These are phyloP conservation scores for Gonatopus flavifemur DNA, from an alignment of 1,140 invertebrate genomes.

Conservation along the genomic window DNA sequence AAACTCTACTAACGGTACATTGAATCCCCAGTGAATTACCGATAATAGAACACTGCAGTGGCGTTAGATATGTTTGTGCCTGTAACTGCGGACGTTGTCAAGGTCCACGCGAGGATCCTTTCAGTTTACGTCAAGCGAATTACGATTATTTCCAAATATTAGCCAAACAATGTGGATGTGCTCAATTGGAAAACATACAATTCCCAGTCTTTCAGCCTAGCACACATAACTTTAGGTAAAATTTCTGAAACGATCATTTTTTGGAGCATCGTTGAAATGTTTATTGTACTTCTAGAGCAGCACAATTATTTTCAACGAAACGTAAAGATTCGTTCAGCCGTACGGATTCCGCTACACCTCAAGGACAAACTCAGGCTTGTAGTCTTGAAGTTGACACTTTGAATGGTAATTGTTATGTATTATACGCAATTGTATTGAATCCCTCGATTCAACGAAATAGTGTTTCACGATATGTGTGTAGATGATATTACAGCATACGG, in stretches of 20 bases:
- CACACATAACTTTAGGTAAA: conserved; percentile 50
- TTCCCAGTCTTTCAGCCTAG: conserved; percentile 88
- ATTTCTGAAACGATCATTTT: not conserved
- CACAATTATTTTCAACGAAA: conserved; percentile 54
- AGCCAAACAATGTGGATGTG: conserved; percentile 74
- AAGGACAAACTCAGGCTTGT: conserved; percentile 51
- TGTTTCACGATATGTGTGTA: conserved; percentile 14
- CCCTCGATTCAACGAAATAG: not conserved
- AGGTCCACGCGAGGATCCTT: conserved; percentile 85
- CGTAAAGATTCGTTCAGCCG: conserved; percentile 49
- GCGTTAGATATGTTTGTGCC: conserved; percentile 78
- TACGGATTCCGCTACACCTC: conserved; percentile 40
- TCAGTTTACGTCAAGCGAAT: conserved; percentile 81
- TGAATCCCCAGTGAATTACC: conserved; percentile 43
- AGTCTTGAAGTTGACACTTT: conserved; percentile 49
- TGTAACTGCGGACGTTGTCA: conserved; percentile 91
- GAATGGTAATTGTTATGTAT: conserved; percentile 31
- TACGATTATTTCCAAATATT: conserved; percentile 81
- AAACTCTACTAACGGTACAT: no score
- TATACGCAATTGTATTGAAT: not conserved
- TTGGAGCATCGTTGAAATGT: not conserved
- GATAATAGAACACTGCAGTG: conserved; percentile 72
- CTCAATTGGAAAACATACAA: conserved; percentile 67
- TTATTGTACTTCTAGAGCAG: conserved; percentile 45
- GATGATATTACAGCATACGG: conserved; percentile 50